Conservation (phyloP, 1,140 invertebrate genomes). For the honey bee (Apis mellifera) region DNA sequence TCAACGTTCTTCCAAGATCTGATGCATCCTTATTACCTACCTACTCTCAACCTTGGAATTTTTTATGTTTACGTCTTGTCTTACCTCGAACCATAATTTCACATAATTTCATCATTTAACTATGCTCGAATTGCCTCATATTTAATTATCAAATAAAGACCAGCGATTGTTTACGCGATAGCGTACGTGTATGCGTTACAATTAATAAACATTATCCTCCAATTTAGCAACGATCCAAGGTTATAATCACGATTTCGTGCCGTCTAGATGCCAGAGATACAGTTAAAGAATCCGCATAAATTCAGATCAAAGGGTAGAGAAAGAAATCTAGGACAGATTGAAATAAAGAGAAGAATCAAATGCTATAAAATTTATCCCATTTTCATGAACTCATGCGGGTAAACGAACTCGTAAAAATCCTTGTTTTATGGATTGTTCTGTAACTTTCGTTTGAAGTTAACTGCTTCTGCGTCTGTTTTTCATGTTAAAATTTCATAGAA, state of each 20-base stretch:
- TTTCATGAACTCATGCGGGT: background rate
- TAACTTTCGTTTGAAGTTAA: slow-evolving; percentile 11
- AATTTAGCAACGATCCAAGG: background rate
- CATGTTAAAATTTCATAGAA: too few relatives aligned
- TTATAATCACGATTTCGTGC: background rate
- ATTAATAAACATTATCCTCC: background rate
- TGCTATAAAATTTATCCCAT: slow-evolving; percentile 1
- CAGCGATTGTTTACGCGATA: background rate
- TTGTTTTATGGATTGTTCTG: background rate
- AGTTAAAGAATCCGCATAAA: background rate
- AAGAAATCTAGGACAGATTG: background rate
- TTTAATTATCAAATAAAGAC: background rate
- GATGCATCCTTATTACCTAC: background rate
- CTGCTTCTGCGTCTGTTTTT: background rate
- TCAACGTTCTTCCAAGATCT: background rate
- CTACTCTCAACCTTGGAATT: background rate
- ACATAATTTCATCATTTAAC: background rate
- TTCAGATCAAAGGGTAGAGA: slow-evolving; percentile 2
- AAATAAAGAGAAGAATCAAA: background rate
- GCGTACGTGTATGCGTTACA: background rate
- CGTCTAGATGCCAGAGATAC: background rate
- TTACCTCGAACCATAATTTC: background rate
- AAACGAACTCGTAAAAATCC: slow-evolving; percentile 5
- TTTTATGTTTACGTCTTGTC: background rate
- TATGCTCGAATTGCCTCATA: background rate